phyloP scores from a whole-genome alignment of 2,797 vertebrate genomes.

The Pantherophis alleghaniensis region DNA sequence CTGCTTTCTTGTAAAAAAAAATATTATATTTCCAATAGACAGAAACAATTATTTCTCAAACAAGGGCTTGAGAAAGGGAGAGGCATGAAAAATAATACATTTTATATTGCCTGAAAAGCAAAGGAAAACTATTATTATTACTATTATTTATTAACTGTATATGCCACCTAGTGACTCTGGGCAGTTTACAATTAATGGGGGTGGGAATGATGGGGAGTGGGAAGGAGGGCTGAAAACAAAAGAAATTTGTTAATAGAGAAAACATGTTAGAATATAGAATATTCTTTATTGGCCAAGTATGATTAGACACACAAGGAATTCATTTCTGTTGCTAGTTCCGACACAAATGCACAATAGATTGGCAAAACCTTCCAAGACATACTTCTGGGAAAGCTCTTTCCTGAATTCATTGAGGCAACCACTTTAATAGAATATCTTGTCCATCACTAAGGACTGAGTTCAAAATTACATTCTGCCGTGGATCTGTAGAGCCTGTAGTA shows the following conservation, averaged over 20 bases:
- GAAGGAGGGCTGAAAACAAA: background rate
- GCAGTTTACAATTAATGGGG: background rate
- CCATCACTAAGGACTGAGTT: conserved; percentile 4
- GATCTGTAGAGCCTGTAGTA: background rate
- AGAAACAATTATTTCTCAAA: background rate
- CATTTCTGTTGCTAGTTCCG: conserved; percentile 14
- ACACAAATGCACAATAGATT: background rate
- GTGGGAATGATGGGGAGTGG: background rate
- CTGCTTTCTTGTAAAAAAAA: background rate
- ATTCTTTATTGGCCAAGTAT: background rate
- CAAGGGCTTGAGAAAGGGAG: background rate
- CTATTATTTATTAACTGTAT: background rate
- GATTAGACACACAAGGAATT: background rate
- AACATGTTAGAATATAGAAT: background rate
- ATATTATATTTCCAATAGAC: background rate
- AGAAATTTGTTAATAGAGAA: background rate
- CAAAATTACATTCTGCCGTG: conserved; percentile 42
- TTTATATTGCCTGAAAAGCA: background rate
- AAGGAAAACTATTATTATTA: conserved; percentile 9
- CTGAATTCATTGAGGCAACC: conserved; percentile 18
- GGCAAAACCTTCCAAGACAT: conserved; percentile 17
- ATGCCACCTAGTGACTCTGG: background rate
- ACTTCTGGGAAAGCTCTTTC: conserved; percentile 13
- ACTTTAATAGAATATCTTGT: conserved; percentile 25
- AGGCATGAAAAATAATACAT: background rate